These are phyloP conservation scores for Vulpes vulpes DNA, from an alignment of 2,113 vertebrate species.

Conservation along the genomic window DNA sequence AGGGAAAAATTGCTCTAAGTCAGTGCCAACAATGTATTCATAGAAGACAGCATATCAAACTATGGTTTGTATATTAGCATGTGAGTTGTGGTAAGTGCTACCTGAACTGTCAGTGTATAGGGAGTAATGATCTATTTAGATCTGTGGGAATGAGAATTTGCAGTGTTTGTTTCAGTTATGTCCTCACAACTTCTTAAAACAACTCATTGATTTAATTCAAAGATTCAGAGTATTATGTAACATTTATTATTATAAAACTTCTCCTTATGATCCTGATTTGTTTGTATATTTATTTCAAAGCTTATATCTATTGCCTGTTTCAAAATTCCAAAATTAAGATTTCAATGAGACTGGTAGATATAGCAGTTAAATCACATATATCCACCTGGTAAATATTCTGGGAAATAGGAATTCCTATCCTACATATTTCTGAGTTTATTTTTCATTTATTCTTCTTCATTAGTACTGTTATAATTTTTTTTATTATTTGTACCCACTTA, in stretches of 20 bases:
- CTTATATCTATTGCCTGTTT: neutral
- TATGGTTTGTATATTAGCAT: neutral
- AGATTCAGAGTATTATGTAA: neutral
- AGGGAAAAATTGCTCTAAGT: neutral
- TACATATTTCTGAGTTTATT: neutral
- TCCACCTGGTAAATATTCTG: neutral
- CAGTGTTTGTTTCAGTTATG: neutral
- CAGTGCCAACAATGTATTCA: neutral
- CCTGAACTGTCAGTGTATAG: neutral
- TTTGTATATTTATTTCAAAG: neutral
- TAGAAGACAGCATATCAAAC: neutral
- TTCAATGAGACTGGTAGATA: neutral
- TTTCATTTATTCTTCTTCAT: conserved; percentile 24
- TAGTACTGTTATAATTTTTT: neutral
- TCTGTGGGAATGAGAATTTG: conserved; percentile 11
- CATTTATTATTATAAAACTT: neutral
- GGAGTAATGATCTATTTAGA: neutral
- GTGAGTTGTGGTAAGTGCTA: neutral
- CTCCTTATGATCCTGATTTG: neutral
- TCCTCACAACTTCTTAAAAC: neutral
- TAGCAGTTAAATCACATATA: neutral
- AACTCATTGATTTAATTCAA: neutral
- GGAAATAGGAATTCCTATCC: neutral
- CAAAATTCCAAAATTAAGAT: conserved; percentile 30
- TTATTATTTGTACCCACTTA: neutral